Percentiles rank a stretch among this genome's conserved stretches.
These are phyloP conservation scores for Spodoptera littoralis DNA, from an alignment of 2,888 invertebrate species.

Conservation along the genomic window DNA sequence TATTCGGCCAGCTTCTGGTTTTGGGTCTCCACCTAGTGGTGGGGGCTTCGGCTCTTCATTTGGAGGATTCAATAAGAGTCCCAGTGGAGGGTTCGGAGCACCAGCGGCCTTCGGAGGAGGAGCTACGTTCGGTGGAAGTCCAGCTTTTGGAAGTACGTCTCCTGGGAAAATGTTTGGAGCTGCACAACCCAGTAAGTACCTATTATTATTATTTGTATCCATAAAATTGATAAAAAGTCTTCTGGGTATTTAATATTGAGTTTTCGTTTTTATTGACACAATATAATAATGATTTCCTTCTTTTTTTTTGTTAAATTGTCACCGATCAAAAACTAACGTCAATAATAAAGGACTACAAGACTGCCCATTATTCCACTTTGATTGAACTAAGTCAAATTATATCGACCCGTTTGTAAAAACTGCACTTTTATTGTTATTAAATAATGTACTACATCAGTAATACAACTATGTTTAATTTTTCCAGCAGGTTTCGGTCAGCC, in stretches of 20 bases:
- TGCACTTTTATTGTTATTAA: too few relatives aligned
- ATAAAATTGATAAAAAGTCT: too few relatives aligned
- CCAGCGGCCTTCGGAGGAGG: conserved; percentile 86
- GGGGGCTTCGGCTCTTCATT: conserved; percentile 72
- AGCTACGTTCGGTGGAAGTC: conserved; percentile 83
- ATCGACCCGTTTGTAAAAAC: too few relatives aligned
- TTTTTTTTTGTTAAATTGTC: too few relatives aligned
- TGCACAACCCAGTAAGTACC: conserved; percentile 67
- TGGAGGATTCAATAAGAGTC: conserved; percentile 81
- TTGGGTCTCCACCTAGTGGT: conserved; percentile 55
- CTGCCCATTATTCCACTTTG: too few relatives aligned
- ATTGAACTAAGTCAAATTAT: too few relatives aligned
- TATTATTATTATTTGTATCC: too few relatives aligned
- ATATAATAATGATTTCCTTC: too few relatives aligned
- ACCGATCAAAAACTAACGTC: too few relatives aligned
- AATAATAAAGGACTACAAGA: too few relatives aligned
- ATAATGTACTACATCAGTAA: too few relatives aligned
- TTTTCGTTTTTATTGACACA: conserved; percentile 6
- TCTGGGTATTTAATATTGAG: background rate
- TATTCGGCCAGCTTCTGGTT: conserved; percentile 73
- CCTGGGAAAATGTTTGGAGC: conserved; percentile 82
- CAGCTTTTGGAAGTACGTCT: conserved; percentile 87
- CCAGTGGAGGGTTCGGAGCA: conserved; percentile 76
- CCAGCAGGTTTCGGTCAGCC: conserved; percentile 80
- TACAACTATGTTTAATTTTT: background rate